Evolutionary conservation across 1,140 invertebrate species (phyloP), one percentile per base, ranked within the genome.

Genomic region (Drosophila kepulauana): DNA sequence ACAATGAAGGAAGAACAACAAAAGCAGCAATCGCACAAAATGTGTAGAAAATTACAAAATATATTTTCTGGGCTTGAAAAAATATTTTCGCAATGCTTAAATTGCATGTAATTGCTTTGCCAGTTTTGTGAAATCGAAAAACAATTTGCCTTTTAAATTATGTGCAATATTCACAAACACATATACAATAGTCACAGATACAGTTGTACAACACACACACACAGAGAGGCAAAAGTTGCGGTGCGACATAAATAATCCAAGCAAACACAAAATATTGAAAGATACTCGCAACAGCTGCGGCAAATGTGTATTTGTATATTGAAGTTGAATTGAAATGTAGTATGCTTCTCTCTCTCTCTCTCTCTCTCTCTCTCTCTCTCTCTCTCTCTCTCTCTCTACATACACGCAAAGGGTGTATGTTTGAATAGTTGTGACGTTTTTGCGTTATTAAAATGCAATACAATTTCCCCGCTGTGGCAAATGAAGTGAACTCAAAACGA

Each of bases 361-460:
- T 20, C 3, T 20, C 20, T 20, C 20, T 3, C 20, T 20, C 20
- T 20, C 20, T 20, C 2, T 3, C 20, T 20, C 20, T 3, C 20
- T 20, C 20, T 20, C 20, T 20, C 2, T 3, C 20, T 20, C 2
- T 25, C 20, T 20, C 20, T 25, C 3, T 4, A 25, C 20, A 25
- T 3, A 25, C 20, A 25, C 20, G 25, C 52, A 15, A 51, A 45
- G 49, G 38, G 45, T 33, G 16, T 64, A 25, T 77, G 30, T 62
- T 33, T 20, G 16, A 57, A 30, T 75, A 7, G 61, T 48, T 63
- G 71, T 41, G 33, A 59, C 57, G 13, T 11, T 46, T 45, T 49
- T 66, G 46, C 65, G 75, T 74, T 89, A 89, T 89, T 89, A 89
- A 89, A 89, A 79, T 85, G 79, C 81, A 81, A 89, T 88, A 89